Evolutionary conservation across 2,888 invertebrate genomes (phyloP).

Genomic region (Lycophotia porphyrea): DNA sequence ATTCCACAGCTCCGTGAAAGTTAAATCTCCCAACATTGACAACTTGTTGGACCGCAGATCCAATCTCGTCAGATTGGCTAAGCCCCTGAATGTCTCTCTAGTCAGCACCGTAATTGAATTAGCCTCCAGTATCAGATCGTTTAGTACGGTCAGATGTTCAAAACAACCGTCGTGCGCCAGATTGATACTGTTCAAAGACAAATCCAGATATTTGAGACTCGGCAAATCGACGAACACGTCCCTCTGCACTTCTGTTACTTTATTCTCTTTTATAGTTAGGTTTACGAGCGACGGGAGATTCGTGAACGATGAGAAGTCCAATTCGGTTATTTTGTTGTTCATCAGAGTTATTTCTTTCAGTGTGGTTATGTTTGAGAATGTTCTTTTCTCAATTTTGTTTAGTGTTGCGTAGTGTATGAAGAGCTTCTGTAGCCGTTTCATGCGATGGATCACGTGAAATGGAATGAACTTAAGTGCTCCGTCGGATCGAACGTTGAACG

Average conservation of each 20-base stretch:
- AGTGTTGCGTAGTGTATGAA: constrained; percentile 94
- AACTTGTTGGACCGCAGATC: constrained; percentile 94
- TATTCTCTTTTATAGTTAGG: constrained; percentile 94
- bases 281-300: constrained; percentile 93
- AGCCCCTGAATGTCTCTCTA: constrained; percentile 94
- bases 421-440: constrained; percentile 92
- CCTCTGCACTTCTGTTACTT: constrained; percentile 93
- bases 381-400: constrained; percentile 92
- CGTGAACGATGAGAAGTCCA: constrained; percentile 93
- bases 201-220: constrained; percentile 92
- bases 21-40: constrained; percentile 94
- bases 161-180: constrained; percentile 96
- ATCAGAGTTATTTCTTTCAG: constrained; percentile 93
- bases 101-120: constrained; percentile 94
- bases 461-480: constrained; percentile 93
- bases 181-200: constrained; percentile 96
- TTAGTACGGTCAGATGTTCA: constrained; percentile 92
- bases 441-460: constrained; percentile 91
- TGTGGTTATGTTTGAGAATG: constrained; percentile 94
- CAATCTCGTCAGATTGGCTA: constrained; percentile 93
- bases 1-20: constrained; percentile 94
- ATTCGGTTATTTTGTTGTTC: constrained; percentile 92
- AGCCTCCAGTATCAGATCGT: constrained; percentile 94
- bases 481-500: constrained; percentile 92
- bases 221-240: constrained; percentile 94